phyloP scores from a whole-genome alignment of 2,797 vertebrate species.

The Jordanella pulchra region DNA sequence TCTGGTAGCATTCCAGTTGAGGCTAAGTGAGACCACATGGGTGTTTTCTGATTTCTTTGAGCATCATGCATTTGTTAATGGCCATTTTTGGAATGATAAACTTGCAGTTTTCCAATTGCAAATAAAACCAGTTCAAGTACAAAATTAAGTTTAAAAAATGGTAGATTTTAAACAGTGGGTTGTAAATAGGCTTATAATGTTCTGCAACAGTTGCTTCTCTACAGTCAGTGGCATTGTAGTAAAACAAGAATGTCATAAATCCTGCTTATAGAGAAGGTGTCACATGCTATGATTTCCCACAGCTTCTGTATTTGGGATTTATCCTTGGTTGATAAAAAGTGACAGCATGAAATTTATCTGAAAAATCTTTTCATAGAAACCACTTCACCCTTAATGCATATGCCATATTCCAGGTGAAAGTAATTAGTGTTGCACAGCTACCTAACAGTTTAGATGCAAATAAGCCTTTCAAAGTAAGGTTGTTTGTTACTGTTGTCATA shows the following conservation, averaged over 20 bases:
- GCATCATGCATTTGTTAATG: no score
- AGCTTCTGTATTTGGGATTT: neutral
- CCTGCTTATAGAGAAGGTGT: neutral
- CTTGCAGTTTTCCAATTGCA: neutral
- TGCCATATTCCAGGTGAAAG: no score
- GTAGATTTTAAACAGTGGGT: neutral
- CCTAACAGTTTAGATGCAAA: neutral
- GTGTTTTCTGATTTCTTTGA: neutral
- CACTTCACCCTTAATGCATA: no score
- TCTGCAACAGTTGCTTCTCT: neutral
- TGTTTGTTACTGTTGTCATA: neutral
- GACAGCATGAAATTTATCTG: no score
- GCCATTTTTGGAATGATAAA: neutral
- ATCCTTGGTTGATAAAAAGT: no score
- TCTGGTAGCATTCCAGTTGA: neutral
- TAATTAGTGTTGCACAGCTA: neutral
- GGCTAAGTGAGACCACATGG: neutral
- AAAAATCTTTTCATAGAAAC: no score
- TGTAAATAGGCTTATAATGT: neutral
- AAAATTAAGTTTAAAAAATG: no score
- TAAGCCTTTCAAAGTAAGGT: neutral
- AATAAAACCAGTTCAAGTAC: neutral
- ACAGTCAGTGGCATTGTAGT: neutral
- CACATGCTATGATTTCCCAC: neutral
- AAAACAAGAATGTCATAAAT: neutral